Base-by-base conservation (phyloP, 2,797 vertebrate species). In the Oreonectes daqikongensis region DNA sequence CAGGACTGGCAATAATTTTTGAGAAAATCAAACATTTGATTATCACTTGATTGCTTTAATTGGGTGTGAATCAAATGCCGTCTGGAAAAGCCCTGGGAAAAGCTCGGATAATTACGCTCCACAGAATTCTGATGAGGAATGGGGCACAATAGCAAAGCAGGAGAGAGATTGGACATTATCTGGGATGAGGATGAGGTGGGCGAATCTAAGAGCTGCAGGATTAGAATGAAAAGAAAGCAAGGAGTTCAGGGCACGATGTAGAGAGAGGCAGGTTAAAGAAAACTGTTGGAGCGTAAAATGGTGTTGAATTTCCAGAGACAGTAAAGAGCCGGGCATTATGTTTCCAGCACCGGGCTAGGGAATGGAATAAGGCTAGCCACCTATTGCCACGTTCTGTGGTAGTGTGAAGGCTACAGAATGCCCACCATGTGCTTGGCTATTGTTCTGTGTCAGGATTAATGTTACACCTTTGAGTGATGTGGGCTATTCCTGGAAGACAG, bases 401-500 rank as follows among this genome's bases (percentile, higher is more conserved):
- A 82, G 84, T 78, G 73, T 74, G 78, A 72, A 74, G 26, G 78
- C 77, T 69, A 50, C 70, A 84, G 82, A 84, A 84, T 84, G 83
- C 75, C 18, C 78, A 81, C 85, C 86, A 84, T 85, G 87, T 84
- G 88, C 74, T 55, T 67, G 86, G 88, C 89, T 90, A 92, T 91
- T 92, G 90, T 92, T 92, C 77, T 85, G 81, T 85, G 88, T 86
- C 79, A 86, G 90, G 92, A 92, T 87, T 94, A 83, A 77, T 77
- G 88, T 93, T 93, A 88, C 92, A 63, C 82, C 86, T 86, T 75
- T 90, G 87, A 89, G 81, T 74, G 84, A 92, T 81, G 87, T 79
- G 69, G 81, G 85, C 86, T 86, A 84, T 89, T 92, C 86, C 88
- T 88, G 84, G 86, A 86, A 79, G 79, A 90, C 79, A 79, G 77